Base-by-base conservation (phyloP, 1,140 invertebrate species). In the Propsilocerus akamusi region DNA sequence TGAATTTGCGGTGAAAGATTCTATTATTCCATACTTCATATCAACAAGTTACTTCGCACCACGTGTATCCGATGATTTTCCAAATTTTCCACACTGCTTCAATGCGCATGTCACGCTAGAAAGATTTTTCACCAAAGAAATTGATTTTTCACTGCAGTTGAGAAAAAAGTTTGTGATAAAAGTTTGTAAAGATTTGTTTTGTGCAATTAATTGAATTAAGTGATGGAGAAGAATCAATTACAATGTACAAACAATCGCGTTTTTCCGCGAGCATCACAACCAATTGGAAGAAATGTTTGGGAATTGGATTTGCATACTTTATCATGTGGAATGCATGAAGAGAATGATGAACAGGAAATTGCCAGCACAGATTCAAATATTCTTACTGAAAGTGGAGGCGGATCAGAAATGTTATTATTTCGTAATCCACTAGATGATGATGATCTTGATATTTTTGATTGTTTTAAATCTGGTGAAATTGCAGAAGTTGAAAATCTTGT, bases 401-500 rank as follows among this genome's bases (percentile, higher is more conserved):
- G n/a, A n/a, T 23, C 30, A 26, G 14, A 24, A 12, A 23, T 24
- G 30, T 37, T 34, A 6, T 12, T 49, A 11, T 49, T 48, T 14
- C 49, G 28, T 14, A 17, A 20, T 23, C 11, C n/a, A 49, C 17
- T 30, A 23, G 28, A 17, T 49, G 32, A 47, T 23, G 30, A 25
- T 2, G 25, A 48, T 28, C 25, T 25, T n/a, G n/a, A 46, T 49
- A 17, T 26, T 47, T 25, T 47, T 41, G 32, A 47, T 20, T 26
- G 54, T 66, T 63, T 47, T 53, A 72, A 48, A 57, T 59, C 5
- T 48, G 73, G 83, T 2, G 80, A 86, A 58, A 75, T 85, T 3
- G 74, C 75, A 34, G 81, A 81, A 50, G 78, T 86, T 25, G 83
- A 86, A 60, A 73, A 76, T 37, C 65, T 85, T 12, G 80, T 87